Base-by-base conservation (phyloP, 2,888 invertebrate genomes). In the Epinotia nisella region DNA sequence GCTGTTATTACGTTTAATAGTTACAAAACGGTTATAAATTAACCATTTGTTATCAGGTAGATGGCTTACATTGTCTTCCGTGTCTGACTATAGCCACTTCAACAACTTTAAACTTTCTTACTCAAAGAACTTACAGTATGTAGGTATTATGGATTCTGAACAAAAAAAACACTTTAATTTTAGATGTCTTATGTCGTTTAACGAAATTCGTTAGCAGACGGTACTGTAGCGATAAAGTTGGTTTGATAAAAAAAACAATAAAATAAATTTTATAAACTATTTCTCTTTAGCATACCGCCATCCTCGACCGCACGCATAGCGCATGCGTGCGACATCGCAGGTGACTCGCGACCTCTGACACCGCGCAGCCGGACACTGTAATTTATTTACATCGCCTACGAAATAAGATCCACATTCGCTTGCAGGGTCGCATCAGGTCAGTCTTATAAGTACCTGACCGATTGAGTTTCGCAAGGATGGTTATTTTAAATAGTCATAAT, bases 281-380 rank as follows among this genome's bases (percentile, higher is more conserved):
- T n/a, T 60, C 13, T 1, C 51, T 64, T 19, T 13, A 45, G 73
- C 67, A 66, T 56, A 64, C 41, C 62, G 49, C 45, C 58, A 17
- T 69, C 70, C 72, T 13, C 21, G 75, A 73, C 75, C 75, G 73
- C 75, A 75, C 75, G 70, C 75, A 69, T 64, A 58, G 73, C 69
- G 67, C 61, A 67, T 72, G 72, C 72, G 65, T 71, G 67, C 71
- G 67, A 73, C 68, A 68, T 62, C 59, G 69, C 73, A 73, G 73
- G 68, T 73, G 73, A 58, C 69, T 64, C 51, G 64, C 41, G 73
- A 73, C 73, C 73, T 41, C 69, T 62, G 73, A 73, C 73, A 39
- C 58, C 19, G 55, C 17, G 71, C 51, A 19, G 41, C 60, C 64
- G 64, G 39, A 39, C 68, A 62, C 58, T 1, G 67, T 61, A 51